Evolutionary conservation across 2,888 invertebrate species (phyloP).

Genomic region (Encarsia formosa): DNA sequence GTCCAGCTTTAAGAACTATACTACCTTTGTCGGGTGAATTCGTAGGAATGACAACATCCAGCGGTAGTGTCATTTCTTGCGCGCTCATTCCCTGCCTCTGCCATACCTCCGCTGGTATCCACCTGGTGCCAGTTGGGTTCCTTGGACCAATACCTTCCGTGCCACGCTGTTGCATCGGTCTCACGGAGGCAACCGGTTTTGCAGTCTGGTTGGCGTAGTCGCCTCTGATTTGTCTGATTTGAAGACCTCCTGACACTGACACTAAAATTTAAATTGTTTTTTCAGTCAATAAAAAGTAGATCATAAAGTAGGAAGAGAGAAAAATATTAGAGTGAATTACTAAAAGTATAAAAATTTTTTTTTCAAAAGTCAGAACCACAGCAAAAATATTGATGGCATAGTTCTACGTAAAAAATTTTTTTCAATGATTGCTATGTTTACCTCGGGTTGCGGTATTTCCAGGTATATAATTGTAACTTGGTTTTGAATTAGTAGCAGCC

Average conservation of each 20-base stretch:
- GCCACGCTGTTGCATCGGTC: slow-evolving; percentile 71
- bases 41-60: slow-evolving; percentile 90
- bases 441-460: slow-evolving; percentile 49
- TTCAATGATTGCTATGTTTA: no score
- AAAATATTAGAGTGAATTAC: no score
- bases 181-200: slow-evolving; percentile 65
- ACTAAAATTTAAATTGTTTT: slow-evolving; percentile 6
- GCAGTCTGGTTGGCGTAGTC: slow-evolving; percentile 60
- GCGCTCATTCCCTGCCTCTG: slow-evolving; percentile 92
- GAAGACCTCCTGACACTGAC: slow-evolving; percentile 42
- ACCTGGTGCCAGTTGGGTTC: slow-evolving; percentile 55
- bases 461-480: slow-evolving; percentile 54
- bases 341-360: background rate
- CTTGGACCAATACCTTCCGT: slow-evolving; percentile 52
- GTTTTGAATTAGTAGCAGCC: slow-evolving; percentile 62
- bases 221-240: slow-evolving; percentile 60
- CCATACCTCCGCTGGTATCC: slow-evolving; percentile 90
- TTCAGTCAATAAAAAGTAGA: background rate
- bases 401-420: no score
- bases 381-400: background rate
- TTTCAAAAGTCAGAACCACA: no score
- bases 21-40: slow-evolving; percentile 86
- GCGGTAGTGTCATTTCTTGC: slow-evolving; percentile 88
- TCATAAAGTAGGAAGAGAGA: no score
- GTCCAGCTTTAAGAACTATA: slow-evolving; percentile 88